Percentiles rank a stretch among this genome's conserved stretches.
phyloP scores from a whole-genome alignment of 2,113 vertebrate species.

The Nycticorax nycticorax region DNA sequence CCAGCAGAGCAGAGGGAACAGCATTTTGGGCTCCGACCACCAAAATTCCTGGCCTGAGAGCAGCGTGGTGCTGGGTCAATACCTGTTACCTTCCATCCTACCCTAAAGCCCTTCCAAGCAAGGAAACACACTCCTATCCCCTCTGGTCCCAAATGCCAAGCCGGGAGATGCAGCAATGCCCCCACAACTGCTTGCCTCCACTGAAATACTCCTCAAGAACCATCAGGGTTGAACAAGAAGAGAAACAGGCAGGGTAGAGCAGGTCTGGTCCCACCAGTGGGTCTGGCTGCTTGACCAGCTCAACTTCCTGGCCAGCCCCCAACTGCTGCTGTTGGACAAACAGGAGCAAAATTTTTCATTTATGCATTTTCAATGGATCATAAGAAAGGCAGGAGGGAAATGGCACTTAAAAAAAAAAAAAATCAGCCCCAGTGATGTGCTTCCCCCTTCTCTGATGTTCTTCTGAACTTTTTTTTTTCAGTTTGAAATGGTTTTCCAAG shows the following conservation, averaged over 20 bases:
- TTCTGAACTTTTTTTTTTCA: background rate
- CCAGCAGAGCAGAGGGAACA: accelerated
- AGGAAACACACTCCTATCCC: background rate
- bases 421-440: background rate
- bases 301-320: background rate
- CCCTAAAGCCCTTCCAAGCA: background rate
- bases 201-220: background rate
- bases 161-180: background rate
- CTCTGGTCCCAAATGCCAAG: background rate
- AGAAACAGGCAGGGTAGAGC: background rate
- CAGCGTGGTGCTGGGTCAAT: accelerated
- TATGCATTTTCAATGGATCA: background rate
- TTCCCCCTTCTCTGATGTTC: background rate
- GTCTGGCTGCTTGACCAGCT: background rate
- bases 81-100: background rate
- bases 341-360: background rate
- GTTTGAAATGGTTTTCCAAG: background rate
- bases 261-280: background rate
- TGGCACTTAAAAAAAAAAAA: background rate
- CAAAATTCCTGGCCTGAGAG: accelerated
- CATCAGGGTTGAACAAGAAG: background rate
- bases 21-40: accelerated
- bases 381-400: background rate
- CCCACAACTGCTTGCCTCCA: background rate
- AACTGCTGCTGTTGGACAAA: background rate